These are phyloP conservation scores for human DNA, from an alignment of 2,113 vertebrate species.

Conservation along the genomic window DNA sequence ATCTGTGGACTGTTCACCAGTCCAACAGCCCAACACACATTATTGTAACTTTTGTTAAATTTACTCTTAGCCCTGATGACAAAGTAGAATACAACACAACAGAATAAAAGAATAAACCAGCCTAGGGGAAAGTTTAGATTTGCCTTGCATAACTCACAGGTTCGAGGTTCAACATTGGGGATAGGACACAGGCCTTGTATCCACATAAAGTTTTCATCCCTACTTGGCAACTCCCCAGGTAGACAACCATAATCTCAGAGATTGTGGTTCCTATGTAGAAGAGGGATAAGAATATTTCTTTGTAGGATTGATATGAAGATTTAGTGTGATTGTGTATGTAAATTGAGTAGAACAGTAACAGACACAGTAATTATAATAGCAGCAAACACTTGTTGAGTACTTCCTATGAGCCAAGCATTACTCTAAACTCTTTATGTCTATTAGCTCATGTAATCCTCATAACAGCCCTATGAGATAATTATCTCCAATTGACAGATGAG, in stretches of 20 bases:
- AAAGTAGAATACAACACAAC: not conserved
- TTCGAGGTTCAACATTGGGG: not conserved
- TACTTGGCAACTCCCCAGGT: not conserved
- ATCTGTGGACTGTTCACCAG: not conserved
- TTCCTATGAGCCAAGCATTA: not conserved
- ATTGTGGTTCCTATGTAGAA: not conserved
- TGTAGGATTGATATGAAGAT: not conserved
- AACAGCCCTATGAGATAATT: not conserved
- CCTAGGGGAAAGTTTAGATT: not conserved
- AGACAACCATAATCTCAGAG: not conserved
- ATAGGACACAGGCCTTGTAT: not conserved
- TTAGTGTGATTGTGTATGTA: not conserved
- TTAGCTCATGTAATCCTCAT: not conserved
- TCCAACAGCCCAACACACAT: not conserved
- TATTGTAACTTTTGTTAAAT: constrained; percentile 10
- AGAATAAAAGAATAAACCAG: not conserved
- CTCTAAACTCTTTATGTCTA: not conserved
- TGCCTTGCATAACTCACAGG: not conserved
- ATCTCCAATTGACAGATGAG: not conserved
- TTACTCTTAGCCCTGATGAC: not conserved
- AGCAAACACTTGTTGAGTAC: not conserved
- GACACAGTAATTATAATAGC: not conserved
- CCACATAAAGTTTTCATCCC: not conserved
- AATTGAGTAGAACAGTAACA: not conserved
- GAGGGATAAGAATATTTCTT: not conserved